phyloP scores from a whole-genome alignment of 2,888 invertebrate genomes.

The Oscheius sp. region DNA sequence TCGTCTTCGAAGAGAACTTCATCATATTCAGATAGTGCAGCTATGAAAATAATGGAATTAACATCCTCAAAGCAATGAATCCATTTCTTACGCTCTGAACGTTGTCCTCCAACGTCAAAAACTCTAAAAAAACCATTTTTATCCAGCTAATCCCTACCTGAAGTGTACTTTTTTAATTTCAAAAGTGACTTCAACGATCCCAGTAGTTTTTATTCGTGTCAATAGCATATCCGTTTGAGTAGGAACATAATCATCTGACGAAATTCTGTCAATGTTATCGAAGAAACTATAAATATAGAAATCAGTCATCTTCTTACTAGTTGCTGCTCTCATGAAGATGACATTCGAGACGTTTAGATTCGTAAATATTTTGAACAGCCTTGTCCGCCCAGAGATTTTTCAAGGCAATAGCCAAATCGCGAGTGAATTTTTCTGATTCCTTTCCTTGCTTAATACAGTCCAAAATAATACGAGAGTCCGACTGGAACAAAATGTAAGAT shows the following conservation, averaged over 20 bases:
- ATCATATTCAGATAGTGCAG: conserved; percentile 88
- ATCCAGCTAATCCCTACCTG: conserved; percentile 28
- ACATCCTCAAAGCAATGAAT: conserved; percentile 67
- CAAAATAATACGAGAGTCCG: conserved; percentile 55
- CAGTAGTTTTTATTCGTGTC: conserved; percentile 62
- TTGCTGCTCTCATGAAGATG: conserved; percentile 64
- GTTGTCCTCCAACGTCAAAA: conserved; percentile 66
- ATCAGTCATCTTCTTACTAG: conserved; percentile 42
- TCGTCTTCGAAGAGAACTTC: conserved; percentile 93
- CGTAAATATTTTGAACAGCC: conserved; percentile 41
- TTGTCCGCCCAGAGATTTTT: conserved; percentile 53
- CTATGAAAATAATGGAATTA: conserved; percentile 91
- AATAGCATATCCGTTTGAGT: conserved; percentile 63
- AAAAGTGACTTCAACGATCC: conserved; percentile 55
- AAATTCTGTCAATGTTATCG: conserved; percentile 59
- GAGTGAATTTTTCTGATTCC: conserved; percentile 56
- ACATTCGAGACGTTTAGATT: conserved; percentile 47
- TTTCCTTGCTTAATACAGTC: conserved; percentile 54
- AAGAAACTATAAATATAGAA: conserved; percentile 60
- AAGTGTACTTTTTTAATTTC: conserved; percentile 55
- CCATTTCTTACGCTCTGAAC: conserved; percentile 64
- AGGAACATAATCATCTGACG: conserved; percentile 54
- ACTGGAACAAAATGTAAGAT: conserved; percentile 39
- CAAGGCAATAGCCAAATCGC: conserved; percentile 55
- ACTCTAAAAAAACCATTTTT: conserved; percentile 47